Percentiles rank a stretch among this genome's conserved stretches.
These are phyloP conservation scores for Pygmarrhopalites habei DNA, from an alignment of 1,140 invertebrate genomes.

Conservation along the genomic window DNA sequence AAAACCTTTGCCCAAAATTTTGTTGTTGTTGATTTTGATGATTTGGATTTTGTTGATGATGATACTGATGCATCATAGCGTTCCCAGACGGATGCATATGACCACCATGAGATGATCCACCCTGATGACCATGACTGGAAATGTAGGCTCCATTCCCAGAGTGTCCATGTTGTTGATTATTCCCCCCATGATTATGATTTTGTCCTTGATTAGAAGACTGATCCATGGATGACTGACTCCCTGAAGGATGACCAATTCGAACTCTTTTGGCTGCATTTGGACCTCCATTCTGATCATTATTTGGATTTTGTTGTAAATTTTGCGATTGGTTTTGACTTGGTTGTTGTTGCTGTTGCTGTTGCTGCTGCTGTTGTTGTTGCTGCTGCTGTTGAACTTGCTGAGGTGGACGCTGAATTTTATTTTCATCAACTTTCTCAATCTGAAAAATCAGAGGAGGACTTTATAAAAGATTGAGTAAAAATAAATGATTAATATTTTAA, in stretches of 20 bases:
- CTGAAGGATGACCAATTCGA: slow-evolving; percentile 17
- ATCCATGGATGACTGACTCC: neutral
- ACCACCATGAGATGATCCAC: slow-evolving; percentile 10
- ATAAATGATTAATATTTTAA: neutral
- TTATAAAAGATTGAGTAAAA: neutral
- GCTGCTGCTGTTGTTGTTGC: slow-evolving; percentile 27
- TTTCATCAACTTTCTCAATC: no score
- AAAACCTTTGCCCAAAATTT: slow-evolving; percentile 35
- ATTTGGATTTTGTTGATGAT: slow-evolving; percentile 56
- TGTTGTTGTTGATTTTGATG: slow-evolving; percentile 43
- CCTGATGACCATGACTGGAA: slow-evolving; percentile 41
- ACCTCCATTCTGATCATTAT: slow-evolving; percentile 11
- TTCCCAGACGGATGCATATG: slow-evolving; percentile 47
- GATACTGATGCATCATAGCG: slow-evolving; percentile 46
- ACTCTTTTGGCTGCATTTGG: slow-evolving; percentile 22
- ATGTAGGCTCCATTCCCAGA: slow-evolving; percentile 19
- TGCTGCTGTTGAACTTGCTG: slow-evolving; percentile 35
- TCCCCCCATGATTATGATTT: slow-evolving; percentile 41
- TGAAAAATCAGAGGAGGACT: no score
- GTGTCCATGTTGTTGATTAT: slow-evolving; percentile 45
- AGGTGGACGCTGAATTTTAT: slow-evolving; percentile 32
- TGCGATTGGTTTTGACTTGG: slow-evolving; percentile 20
- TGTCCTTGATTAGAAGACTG: slow-evolving; percentile 8
- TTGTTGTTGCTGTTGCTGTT: slow-evolving; percentile 20
- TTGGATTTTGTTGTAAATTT: slow-evolving; percentile 2